Base-by-base conservation (phyloP, 2,888 invertebrate species). In the Oligia latruncula region DNA sequence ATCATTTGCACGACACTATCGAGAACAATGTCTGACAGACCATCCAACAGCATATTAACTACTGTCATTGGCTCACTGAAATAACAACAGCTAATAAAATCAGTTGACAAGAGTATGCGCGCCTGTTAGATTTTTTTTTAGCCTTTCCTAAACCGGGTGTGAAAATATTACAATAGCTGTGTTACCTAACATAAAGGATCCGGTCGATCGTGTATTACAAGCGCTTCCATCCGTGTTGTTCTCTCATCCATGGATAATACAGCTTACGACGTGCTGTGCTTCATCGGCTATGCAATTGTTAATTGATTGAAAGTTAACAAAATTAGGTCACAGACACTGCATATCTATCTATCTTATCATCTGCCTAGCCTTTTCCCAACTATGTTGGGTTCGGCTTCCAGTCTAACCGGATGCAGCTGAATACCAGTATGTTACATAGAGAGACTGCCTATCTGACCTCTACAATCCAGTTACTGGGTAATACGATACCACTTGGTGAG, bases 151-250 rank as follows among this genome's bases (percentile, higher is more conserved):
- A 43, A 43, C 40, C 0, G 23, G 2, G 0, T 40, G 17, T 77
- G 8, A 35, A 43, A 43, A 43, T 71, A 74, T 82, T 23, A n/a
- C n/a, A n/a, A n/a, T 35, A 43, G 3, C 1, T 4, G 3, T 40
- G 2, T 4, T 5, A 23, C 66, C 15, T 52, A 8, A 66, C 20
- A 71, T 40, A 29, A 84, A 81, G 71, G 81, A 81, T 55, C 55
- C 84, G 55, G 71, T 67, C 84, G 65, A 29, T 79, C 70, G 80
- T n/a, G 65, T 29, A 43, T 58, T 68, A n/a, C 60, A 40, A 20
- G 60, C 52, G 52, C 71, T 67, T 23, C 71, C 81, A 84, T 68
- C 81, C 80, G 64, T 67, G 84, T 40, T 46, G 66, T 20, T 13
- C 52, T 40, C 55, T 71, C 80, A 71, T 66, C 66, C 84, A 46